phyloP scores from a whole-genome alignment of 2,113 vertebrate genomes.

The Xerus inauris region DNA sequence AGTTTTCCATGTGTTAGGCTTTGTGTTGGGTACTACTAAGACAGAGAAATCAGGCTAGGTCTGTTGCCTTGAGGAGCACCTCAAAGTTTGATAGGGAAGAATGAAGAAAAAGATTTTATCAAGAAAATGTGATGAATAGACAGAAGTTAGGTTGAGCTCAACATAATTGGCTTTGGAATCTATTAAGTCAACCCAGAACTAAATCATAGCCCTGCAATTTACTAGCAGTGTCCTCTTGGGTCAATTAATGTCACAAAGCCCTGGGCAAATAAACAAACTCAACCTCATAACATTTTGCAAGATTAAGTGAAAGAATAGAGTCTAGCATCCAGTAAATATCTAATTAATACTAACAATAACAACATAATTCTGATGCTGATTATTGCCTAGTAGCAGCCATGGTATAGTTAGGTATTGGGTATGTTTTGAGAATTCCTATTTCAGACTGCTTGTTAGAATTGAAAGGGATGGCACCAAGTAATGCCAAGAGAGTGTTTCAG shows the following conservation, averaged over 20 bases:
- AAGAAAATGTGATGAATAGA: not conserved
- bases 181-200: not conserved
- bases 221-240: not conserved
- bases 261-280: not conserved
- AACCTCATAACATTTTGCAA: not conserved
- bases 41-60: not conserved
- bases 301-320: not conserved
- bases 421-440: not conserved
- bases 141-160: not conserved
- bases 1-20: not conserved
- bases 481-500: not conserved
- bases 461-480: not conserved
- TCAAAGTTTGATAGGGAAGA: not conserved
- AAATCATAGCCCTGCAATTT: not conserved
- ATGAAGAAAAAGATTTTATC: not conserved
- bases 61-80: not conserved
- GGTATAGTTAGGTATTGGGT: rapidly evolving
- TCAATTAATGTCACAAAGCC: not conserved
- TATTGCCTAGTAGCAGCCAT: not conserved
- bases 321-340: not conserved
- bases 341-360: not conserved
- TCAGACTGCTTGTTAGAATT: not conserved
- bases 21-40: not conserved
- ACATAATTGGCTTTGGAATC: not conserved
- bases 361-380: not conserved